phyloP scores from a whole-genome alignment of 2,888 invertebrate species.

The Hirtodrosophila trivittata region DNA sequence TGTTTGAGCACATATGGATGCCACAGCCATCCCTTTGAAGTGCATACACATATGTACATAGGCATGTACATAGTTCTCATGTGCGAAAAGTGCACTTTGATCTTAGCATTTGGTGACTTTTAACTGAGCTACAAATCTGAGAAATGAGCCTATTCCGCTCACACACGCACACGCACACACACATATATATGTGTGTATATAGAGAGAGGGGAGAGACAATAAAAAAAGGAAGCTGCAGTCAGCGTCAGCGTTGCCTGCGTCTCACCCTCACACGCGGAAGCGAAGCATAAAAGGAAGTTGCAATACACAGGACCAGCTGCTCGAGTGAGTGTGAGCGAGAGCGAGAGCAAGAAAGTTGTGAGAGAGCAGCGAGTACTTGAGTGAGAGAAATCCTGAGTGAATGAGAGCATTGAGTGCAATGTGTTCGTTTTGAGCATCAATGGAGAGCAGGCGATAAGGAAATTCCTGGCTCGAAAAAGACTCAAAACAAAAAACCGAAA shows the following conservation, averaged over 20 bases:
- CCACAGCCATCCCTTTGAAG: background rate
- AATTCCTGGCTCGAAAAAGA: slow-evolving; percentile 4
- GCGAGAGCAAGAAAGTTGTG: background rate
- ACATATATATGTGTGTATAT: background rate
- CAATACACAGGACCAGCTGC: slow-evolving; percentile 50
- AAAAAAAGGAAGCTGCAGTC: slow-evolving; percentile 57
- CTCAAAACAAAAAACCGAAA: background rate
- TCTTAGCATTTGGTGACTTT: slow-evolving; percentile 41
- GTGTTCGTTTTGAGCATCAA: slow-evolving; percentile 3
- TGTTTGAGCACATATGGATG: background rate
- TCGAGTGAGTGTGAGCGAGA: slow-evolving; percentile 5
- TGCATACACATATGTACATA: background rate
- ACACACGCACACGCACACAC: slow-evolving; percentile 11
- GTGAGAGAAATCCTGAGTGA: slow-evolving; percentile 4
- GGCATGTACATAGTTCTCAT: background rate
- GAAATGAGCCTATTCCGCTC: slow-evolving; percentile 15
- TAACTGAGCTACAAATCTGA: slow-evolving; percentile 23
- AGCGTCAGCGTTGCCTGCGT: slow-evolving; percentile 2
- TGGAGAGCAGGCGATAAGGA: slow-evolving; percentile 1
- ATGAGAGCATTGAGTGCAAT: slow-evolving; percentile 15
- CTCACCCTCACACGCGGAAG: slow-evolving; percentile 37
- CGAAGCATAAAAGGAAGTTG: slow-evolving; percentile 56
- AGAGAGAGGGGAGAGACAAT: background rate
- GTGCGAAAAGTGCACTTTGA: slow-evolving; percentile 39
- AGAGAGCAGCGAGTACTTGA: slow-evolving; percentile 3